Conservation (phyloP, 2,797 vertebrate genomes). For the Rhinella marina region DNA sequence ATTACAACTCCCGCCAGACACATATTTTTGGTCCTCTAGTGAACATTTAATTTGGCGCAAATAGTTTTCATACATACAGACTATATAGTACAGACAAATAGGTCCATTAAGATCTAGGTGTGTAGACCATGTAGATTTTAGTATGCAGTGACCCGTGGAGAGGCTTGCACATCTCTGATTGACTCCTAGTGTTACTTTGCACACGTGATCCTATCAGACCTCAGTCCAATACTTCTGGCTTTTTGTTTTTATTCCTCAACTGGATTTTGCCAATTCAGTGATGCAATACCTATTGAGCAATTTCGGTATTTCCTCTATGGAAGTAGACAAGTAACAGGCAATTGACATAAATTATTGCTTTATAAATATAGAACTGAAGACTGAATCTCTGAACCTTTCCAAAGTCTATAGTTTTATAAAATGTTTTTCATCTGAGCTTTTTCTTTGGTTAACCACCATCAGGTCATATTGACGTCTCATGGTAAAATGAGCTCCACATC, state of each 20-base stretch:
- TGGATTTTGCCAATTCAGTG: not conserved
- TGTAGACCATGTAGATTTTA: not conserved
- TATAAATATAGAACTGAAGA: slow-evolving; percentile 6
- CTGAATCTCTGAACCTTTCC: not conserved
- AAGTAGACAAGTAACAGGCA: slow-evolving; percentile 19
- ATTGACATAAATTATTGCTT: not conserved
- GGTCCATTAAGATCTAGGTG: not conserved
- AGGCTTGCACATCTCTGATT: not conserved
- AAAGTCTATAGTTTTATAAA: slow-evolving; percentile 37
- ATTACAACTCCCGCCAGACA: too few species aligned
- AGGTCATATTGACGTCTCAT: not conserved
- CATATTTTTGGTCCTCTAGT: too few species aligned
- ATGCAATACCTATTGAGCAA: slow-evolving; percentile 9
- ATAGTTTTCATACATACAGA: too few species aligned
- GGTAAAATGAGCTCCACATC: slow-evolving; percentile 14
- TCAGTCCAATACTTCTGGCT: not conserved
- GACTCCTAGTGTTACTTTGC: not conserved
- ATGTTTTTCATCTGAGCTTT: slow-evolving; percentile 47
- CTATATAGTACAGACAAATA: too few species aligned
- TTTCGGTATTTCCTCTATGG: not conserved
- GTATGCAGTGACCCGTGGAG: too few species aligned
- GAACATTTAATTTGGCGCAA: too few species aligned
- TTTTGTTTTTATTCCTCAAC: not conserved
- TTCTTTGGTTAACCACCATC: slow-evolving; percentile 43
- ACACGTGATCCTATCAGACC: not conserved